Conservation (phyloP, 2,888 invertebrate species). For the Agapostemon virescens region DNA sequence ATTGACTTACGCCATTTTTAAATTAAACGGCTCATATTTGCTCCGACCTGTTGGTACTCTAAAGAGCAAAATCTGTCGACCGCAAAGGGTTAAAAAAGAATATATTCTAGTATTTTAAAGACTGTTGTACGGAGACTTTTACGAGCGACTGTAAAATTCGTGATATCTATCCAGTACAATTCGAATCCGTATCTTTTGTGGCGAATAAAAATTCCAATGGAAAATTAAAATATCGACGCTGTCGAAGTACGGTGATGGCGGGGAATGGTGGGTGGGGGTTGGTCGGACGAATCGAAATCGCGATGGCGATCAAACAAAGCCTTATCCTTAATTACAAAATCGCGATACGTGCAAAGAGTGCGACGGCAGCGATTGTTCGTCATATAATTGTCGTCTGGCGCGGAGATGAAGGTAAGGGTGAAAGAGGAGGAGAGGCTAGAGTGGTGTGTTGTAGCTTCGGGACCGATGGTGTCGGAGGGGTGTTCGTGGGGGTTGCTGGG, state of each 20-base stretch:
- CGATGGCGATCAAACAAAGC: slow-evolving; percentile 10
- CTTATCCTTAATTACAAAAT: slow-evolving; percentile 41
- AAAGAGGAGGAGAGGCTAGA: not conserved
- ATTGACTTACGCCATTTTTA: too few species aligned
- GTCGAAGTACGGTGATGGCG: not conserved
- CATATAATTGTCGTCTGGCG: slow-evolving; percentile 58
- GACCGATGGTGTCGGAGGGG: not conserved
- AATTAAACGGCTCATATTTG: too few species aligned
- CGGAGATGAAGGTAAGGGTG: not conserved
- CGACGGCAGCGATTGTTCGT: slow-evolving; percentile 38
- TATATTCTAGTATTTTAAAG: too few species aligned
- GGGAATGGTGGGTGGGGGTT: not conserved
- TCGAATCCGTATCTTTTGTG: not conserved
- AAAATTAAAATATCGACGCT: not conserved
- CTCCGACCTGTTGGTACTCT: too few species aligned
- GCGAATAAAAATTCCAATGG: not conserved
- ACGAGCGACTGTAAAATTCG: too few species aligned
- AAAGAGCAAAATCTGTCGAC: too few species aligned
- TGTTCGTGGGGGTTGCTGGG: not conserved
- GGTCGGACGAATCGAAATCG: not conserved
- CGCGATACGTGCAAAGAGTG: slow-evolving; percentile 18
- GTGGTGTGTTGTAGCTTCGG: not conserved
- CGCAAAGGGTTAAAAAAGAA: too few species aligned
- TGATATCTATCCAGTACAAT: not conserved
- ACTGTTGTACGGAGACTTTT: too few species aligned